A percentile compares a stretch with the other conserved stretches of the same genome.
Evolutionary conservation across 1,140 invertebrate species (phyloP).

Genomic region (Ridgeia piscesae): DNA sequence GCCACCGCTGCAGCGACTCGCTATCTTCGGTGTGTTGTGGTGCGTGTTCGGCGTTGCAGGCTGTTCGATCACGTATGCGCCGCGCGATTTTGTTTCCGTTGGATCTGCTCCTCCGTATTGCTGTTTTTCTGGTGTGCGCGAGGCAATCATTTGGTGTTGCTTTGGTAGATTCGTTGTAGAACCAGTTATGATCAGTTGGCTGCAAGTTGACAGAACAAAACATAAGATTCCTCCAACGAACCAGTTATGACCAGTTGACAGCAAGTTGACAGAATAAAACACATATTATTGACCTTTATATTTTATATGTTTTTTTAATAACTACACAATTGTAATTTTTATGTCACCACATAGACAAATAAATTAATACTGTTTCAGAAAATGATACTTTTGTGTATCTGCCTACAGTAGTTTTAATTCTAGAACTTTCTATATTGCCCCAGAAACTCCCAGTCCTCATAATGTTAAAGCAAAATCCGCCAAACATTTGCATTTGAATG

Average conservation of each 20-base stretch:
- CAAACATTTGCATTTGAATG: too few species aligned
- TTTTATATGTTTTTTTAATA: too few species aligned
- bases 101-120: not conserved
- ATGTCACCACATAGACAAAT: too few species aligned
- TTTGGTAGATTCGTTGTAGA: not conserved
- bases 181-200: not conserved
- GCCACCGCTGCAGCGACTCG: slow-evolving; percentile 33
- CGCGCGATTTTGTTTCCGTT: not conserved
- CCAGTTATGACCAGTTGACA: not conserved
- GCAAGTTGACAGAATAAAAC: not conserved
- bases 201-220: not conserved
- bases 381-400: too few species aligned
- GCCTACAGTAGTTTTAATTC: too few species aligned
- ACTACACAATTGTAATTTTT: too few species aligned
- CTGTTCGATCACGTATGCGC: not conserved
- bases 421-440: too few species aligned
- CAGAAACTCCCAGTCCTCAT: too few species aligned
- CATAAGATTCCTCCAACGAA: not conserved
- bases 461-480: too few species aligned
- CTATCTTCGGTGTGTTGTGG: not conserved
- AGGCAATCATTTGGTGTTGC: not conserved
- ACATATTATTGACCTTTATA: not conserved
- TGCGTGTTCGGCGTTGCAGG: not conserved
- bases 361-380: too few species aligned
- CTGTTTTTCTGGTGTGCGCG: not conserved